Evolutionary conservation across 2,888 invertebrate species (phyloP), one percentile per base, ranked within the genome.

Genomic region (Macrosoma leucophasiata): DNA sequence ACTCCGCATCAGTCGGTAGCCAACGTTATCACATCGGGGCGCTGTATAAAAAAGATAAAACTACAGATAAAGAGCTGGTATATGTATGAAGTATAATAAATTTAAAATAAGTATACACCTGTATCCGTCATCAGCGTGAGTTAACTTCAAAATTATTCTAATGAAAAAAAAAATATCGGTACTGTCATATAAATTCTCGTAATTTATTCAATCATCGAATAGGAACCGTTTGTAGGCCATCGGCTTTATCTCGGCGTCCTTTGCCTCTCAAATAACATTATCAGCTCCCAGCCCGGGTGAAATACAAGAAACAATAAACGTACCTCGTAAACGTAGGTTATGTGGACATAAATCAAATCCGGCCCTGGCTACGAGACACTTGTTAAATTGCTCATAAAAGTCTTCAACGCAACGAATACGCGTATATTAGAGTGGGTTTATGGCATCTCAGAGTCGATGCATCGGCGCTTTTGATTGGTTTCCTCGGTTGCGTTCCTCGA

Each of bases 381-480:
- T 77, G 74, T 76, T 77, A 72, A 68, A 75, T 72, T 72, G 65
- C 66, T 69, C 72, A 76, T 81, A 81, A 81, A 81, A 70, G 77
- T 77, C 78, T 58, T 62, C 56, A 62, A 63, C 59, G 62, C 66
- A 62, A 59, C 64, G 62, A 58, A 59, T 59, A 59, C 58, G 69
- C 75, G 68, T 79, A 78, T 76, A 70, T 79, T 69, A 72, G 56
- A 56, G 58, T 55, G 51, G 57, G 55, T 77, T 78, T 77, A 74
- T 66, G 50, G 62, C 57, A 49, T 39, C 46, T 50, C 50, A 55
- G 41, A 41, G 52, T 34, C 50, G 50, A 39, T 32, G 41, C 46
- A 61, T 56, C 62, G 58, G 55, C 52, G 47, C 54, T 49, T 69
- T 62, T 66, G 62, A 69, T 69, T 64, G 65, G 62, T 40, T 37